Evolutionary conservation across 2,113 vertebrate genomes (phyloP).

Genomic region (Platichthys flesus): DNA sequence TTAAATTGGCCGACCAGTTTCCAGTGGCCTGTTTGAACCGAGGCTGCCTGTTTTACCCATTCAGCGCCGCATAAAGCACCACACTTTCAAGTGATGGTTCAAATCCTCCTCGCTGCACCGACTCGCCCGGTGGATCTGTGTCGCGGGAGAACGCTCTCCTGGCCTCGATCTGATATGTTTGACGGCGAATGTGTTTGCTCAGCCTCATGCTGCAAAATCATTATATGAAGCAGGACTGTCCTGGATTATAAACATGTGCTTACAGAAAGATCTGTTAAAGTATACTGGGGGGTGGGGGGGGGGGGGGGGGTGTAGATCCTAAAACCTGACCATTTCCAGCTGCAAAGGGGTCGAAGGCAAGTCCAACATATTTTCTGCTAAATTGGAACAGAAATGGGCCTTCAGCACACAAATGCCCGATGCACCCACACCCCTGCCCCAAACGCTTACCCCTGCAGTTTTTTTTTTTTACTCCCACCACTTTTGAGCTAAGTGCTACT

Average conservation of each 20-base stretch:
- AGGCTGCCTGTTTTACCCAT: constrained; percentile 67
- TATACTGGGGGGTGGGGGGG: constrained; percentile 58
- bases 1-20: constrained; percentile 47
- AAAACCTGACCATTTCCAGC: constrained; percentile 82
- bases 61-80: constrained; percentile 48
- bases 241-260: constrained; percentile 84
- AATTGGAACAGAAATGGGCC: constrained; percentile 78
- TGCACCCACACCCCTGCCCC: constrained; percentile 15
- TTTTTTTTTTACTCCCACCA: constrained; percentile 16
- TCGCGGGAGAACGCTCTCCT: constrained; percentile 53
- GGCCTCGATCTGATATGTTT: constrained; percentile 67
- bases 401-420: constrained; percentile 51
- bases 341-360: constrained; percentile 72
- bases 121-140: constrained; percentile 62
- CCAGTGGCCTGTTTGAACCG: constrained; percentile 54
- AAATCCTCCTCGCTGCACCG: constrained; percentile 37
- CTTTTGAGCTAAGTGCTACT: constrained; percentile 66
- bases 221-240: constrained; percentile 77
- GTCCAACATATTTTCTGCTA: constrained; percentile 81
- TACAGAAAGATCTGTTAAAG: constrained; percentile 81
- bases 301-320: constrained; percentile 54
- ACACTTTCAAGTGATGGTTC: constrained; percentile 61
- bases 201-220: constrained; percentile 79
- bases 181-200: constrained; percentile 80
- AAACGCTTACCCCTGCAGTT: constrained; percentile 24